Evolutionary conservation across 2,888 invertebrate genomes (phyloP), one percentile per base, ranked within the genome.

Genomic region (Campoletis raptor): DNA sequence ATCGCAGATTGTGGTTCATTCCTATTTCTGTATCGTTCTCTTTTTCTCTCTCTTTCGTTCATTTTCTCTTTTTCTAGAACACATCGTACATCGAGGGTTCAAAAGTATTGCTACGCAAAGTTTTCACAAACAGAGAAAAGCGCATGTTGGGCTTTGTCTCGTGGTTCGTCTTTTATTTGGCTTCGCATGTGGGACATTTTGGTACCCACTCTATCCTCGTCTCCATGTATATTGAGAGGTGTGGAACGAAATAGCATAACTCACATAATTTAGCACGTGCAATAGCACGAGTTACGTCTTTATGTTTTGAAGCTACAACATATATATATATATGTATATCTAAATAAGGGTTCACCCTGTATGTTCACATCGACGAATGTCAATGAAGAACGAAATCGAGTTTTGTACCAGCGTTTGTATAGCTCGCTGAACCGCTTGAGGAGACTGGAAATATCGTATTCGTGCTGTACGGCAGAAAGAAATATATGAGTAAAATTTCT

Each of bases 321-420:
- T 4, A 24, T 37, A 48, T 57, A 36, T 10, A 54, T 24, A 66
- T 77, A 30, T 24, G 18, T 6, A 30, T 45, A 36, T 36, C 52
- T 21, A 9, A 42, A 61, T 42, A 61, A 30, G 10, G 48, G 66
- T 36, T 66, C 30, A 48, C 37, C 30, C 21, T 80, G 37, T 40
- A 83, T 81, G 67, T 81, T 81, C 69, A 81, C 73, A 37, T 52
- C 73, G 77, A 83, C 69, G 83, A 45, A 70, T 80, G 86, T 81
- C 86, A 86, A 83, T 83, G 83, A 86, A 66, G 72, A 77, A 77
- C 76, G 76, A 85, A 86, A 83, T 86, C 83, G 86, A 80, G 83
- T 80, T 83, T 73, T 30, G 70, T 42, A 48, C 24, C 54, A 52
- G 18, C 40, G 77, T 77, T 52, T 15, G 12, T 12, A 57, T 40